A percentile compares a stretch with the other conserved stretches of the same genome.
Conservation (phyloP, 2,888 invertebrate species). For the Pantelozetes paolii region DNA sequence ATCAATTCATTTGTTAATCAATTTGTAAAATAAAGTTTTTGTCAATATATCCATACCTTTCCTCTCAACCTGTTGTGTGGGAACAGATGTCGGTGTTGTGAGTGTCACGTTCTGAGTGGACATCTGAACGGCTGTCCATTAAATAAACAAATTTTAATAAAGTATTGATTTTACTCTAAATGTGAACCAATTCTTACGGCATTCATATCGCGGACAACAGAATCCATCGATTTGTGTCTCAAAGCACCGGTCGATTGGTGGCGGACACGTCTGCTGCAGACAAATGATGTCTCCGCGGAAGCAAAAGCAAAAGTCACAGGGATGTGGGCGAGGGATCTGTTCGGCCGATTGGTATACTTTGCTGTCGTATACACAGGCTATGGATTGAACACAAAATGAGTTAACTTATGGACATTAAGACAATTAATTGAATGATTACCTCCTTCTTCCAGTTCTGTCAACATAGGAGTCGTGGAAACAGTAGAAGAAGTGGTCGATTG, state of each 20-base stretch:
- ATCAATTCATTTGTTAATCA: neutral
- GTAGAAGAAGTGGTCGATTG: slow-evolving; percentile 16
- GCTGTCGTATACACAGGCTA: slow-evolving; percentile 81
- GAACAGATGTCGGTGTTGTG: slow-evolving; percentile 32
- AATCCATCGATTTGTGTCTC: slow-evolving; percentile 88
- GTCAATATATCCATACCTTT: slow-evolving; percentile 33
- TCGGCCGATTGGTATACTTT: slow-evolving; percentile 90
- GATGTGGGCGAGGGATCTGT: slow-evolving; percentile 88
- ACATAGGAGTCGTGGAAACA: slow-evolving; percentile 1
- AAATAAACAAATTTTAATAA: neutral
- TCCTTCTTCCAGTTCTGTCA: slow-evolving; percentile 37
- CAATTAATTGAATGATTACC: slow-evolving; percentile 24
- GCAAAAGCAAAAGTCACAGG: slow-evolving; percentile 95
- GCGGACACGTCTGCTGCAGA: slow-evolving; percentile 88
- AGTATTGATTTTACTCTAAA: neutral
- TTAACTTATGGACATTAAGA: neutral
- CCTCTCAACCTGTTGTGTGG: neutral
- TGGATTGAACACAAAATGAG: slow-evolving; percentile 26
- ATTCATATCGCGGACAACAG: slow-evolving; percentile 91
- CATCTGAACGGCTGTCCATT: slow-evolving; percentile 38
- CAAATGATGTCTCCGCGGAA: slow-evolving; percentile 93
- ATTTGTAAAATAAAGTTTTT: neutral
- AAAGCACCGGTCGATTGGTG: slow-evolving; percentile 83
- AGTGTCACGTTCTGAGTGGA: slow-evolving; percentile 37
- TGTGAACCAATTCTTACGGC: slow-evolving; percentile 56